Base-by-base conservation (phyloP, 2,888 invertebrate species). In the Urechis unicinctus region DNA sequence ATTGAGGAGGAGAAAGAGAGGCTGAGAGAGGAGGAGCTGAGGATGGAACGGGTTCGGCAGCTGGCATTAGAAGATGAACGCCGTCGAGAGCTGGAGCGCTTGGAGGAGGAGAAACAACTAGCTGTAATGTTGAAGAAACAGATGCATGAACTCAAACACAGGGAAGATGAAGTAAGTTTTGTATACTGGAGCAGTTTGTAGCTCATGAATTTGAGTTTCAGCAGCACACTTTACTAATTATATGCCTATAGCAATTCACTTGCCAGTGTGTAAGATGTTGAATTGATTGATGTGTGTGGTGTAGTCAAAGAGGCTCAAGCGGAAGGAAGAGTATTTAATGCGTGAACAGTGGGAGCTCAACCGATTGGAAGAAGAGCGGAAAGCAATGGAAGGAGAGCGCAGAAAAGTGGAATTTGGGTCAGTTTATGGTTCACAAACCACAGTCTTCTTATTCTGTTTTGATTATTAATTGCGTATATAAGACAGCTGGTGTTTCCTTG, bases 371-470 rank as follows among this genome's bases (percentile, higher is more conserved):
- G 69, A 66, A 31, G 58, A 68, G 29, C 60, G 73, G 36, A 63
- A 61, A 53, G 53, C 63, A 50, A 66, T 68, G 57, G 74, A 76
- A 49, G 61, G 62, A 17, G 64, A 62, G n/a, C 59, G 70, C 22
- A 66, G 67, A 55, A 71, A 73, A 53, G 65, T 70, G 52, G 74
- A 75, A 56, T 63, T 72, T 57, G 74, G 75, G 77, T 76, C 57
- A 56, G 65, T 49, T 6, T 26, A n/a, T n/a, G n/a, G n/a, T n/a
- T n/a, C n/a, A n/a, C n/a, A n/a, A n/a, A n/a, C n/a, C n/a, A n/a
- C n/a, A n/a, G n/a, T n/a, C n/a, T n/a, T n/a, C n/a, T n/a, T n/a
- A n/a, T n/a, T n/a, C n/a, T n/a, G n/a, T n/a, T n/a, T n/a, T n/a
- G n/a, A n/a, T n/a, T n/a, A n/a, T n/a, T n/a, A n/a, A n/a, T n/a